A percentile compares a stretch with the other conserved stretches of the same genome.
Evolutionary conservation across 2,888 invertebrate genomes (phyloP).

Genomic region (Melieria picta): DNA sequence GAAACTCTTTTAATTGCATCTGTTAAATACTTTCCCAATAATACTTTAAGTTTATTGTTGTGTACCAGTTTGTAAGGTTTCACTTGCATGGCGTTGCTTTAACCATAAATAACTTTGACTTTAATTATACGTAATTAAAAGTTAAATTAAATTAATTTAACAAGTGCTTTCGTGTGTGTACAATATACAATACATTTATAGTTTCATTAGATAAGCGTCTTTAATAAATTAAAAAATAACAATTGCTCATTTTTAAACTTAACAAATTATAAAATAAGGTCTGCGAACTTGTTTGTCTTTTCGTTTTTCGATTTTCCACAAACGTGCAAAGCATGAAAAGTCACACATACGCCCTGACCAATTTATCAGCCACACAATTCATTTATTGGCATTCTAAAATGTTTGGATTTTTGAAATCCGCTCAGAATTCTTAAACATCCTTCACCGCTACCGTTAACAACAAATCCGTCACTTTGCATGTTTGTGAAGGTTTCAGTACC

Average conservation of each 20-base stretch:
- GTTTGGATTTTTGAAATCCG: no score
- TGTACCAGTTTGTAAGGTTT: constrained; percentile 25
- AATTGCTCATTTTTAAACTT: constrained; percentile 24
- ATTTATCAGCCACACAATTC: no score
- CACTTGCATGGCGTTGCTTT: constrained; percentile 5
- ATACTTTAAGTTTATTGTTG: constrained; percentile 30
- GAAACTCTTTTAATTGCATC: constrained; percentile 22
- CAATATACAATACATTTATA: constrained; percentile 5
- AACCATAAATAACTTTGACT: no score
- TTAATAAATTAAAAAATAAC: constrained; percentile 27
- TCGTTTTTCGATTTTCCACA: neutral
- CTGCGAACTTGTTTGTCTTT: constrained; percentile 43
- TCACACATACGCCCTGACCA: no score
- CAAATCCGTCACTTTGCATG: no score
- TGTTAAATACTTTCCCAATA: constrained; percentile 32
- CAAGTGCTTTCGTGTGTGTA: constrained; percentile 24
- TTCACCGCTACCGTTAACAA: no score
- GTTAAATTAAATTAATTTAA: constrained; percentile 29
- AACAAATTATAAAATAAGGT: constrained; percentile 54
- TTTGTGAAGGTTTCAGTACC: no score
- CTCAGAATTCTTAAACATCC: no score
- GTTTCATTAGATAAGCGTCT: constrained; percentile 28
- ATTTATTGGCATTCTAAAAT: no score
- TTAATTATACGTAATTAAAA: constrained; percentile 15
- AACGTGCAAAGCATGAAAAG: neutral